Conservation (phyloP, 2,888 invertebrate genomes). For the Teinopalpus imperialis region DNA sequence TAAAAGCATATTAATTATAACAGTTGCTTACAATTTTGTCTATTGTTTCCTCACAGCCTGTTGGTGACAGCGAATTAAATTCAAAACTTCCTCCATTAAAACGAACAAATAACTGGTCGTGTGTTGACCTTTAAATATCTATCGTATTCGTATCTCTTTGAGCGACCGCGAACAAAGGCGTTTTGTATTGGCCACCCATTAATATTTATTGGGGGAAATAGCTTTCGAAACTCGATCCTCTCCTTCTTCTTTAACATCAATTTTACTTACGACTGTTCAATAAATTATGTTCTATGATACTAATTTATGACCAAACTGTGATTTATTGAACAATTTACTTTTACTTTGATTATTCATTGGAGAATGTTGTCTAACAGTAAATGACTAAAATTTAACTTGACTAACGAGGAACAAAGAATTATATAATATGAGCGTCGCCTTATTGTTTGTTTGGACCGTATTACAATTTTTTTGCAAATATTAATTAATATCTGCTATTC, state of each 20-base stretch:
- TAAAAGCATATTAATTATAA: background rate
- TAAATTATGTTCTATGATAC: constrained; percentile 33
- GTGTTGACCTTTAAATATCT: constrained; percentile 32
- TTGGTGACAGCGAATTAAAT: constrained; percentile 18
- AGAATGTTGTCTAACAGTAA: no score
- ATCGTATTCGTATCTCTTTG: constrained; percentile 10
- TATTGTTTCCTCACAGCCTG: background rate
- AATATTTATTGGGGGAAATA: constrained; percentile 59
- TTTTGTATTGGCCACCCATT: constrained; percentile 50
- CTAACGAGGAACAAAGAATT: no score
- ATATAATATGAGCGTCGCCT: no score
- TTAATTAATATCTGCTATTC: no score
- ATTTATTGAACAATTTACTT: no score
- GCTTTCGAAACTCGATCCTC: constrained; percentile 43
- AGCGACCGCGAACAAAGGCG: constrained; percentile 40
- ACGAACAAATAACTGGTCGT: constrained; percentile 34
- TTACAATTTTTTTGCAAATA: no score
- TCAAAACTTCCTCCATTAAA: constrained; percentile 32
- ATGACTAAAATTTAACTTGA: no score
- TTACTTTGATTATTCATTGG: no score
- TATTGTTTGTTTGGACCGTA: no score
- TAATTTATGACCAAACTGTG: background rate
- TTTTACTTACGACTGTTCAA: constrained; percentile 31
- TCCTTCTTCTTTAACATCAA: constrained; percentile 50
- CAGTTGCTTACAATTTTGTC: no score